Conservation (phyloP, 92 coral and sea anemone genomes). For the Nematostella vectensis region DNA sequence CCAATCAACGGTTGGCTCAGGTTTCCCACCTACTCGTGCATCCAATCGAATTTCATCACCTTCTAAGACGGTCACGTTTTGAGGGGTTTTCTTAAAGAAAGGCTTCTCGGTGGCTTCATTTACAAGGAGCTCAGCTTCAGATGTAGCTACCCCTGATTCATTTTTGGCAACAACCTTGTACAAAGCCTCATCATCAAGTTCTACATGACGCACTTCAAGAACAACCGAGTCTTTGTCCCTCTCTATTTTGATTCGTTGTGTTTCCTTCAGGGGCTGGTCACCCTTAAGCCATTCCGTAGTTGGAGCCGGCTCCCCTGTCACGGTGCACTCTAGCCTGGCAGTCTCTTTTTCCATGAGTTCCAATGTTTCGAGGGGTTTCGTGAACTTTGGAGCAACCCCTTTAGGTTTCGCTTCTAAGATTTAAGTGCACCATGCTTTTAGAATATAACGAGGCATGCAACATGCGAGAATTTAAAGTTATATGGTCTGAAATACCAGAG, state of each 20-base stretch:
- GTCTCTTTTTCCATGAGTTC: slow-evolving; percentile 58
- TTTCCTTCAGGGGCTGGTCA: slow-evolving; percentile 46
- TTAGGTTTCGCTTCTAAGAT: slow-evolving; percentile 57
- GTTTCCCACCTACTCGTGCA: slow-evolving; percentile 60
- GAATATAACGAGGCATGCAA: no score
- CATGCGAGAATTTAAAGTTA: no score
- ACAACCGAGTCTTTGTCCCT: slow-evolving; percentile 42
- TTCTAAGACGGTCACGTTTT: slow-evolving; percentile 40
- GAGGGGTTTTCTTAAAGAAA: slow-evolving; percentile 44
- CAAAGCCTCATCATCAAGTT: slow-evolving; percentile 74
- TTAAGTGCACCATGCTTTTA: no score
- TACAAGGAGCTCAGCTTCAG: slow-evolving; percentile 70
- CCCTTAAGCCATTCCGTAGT: slow-evolving; percentile 81
- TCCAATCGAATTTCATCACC: slow-evolving; percentile 76
- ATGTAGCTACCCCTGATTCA: slow-evolving; percentile 56
- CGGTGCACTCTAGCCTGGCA: slow-evolving; percentile 61
- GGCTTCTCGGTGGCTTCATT: slow-evolving; percentile 71
- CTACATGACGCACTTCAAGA: slow-evolving; percentile 47
- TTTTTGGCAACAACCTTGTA: slow-evolving; percentile 77
- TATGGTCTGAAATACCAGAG: no score
- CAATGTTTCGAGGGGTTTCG: slow-evolving; percentile 31
- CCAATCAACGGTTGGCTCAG: slow-evolving; percentile 85
- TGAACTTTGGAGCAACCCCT: slow-evolving; percentile 77
- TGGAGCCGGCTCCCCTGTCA: slow-evolving; percentile 73
- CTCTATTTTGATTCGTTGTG: slow-evolving; percentile 42